Evolutionary conservation across 1,140 invertebrate species (phyloP).

Genomic region (Musca domestica): DNA sequence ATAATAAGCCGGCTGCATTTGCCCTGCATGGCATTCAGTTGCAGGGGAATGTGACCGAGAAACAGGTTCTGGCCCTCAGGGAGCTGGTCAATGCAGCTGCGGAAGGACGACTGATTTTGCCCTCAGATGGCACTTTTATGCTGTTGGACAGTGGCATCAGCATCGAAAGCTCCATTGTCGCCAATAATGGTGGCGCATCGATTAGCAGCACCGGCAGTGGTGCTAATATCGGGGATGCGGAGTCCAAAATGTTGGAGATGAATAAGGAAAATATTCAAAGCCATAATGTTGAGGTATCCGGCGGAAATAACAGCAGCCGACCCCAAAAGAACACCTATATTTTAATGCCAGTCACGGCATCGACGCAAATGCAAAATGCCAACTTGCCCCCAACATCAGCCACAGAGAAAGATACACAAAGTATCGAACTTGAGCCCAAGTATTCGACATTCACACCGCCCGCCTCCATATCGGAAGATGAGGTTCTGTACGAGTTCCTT

Average conservation of each 20-base stretch:
- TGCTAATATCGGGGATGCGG: background rate
- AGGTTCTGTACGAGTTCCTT: slow-evolving; percentile 51
- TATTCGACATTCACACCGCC: slow-evolving; percentile 40
- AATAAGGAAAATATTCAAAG: slow-evolving; percentile 9
- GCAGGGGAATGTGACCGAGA: slow-evolving; percentile 52
- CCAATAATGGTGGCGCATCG: background rate
- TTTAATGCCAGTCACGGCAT: slow-evolving; percentile 46
- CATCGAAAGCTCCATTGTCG: slow-evolving; percentile 49
- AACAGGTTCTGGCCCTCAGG: slow-evolving; percentile 49
- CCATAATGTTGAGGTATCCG: background rate
- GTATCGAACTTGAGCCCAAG: slow-evolving; percentile 45
- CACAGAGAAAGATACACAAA: slow-evolving; percentile 26
- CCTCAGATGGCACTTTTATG: slow-evolving; percentile 51
- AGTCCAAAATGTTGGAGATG: background rate
- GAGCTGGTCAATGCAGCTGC: slow-evolving; percentile 52
- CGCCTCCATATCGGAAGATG: slow-evolving; percentile 29
- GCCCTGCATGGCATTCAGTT: slow-evolving; percentile 52
- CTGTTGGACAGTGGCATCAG: slow-evolving; percentile 49
- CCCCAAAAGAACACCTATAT: slow-evolving; percentile 47
- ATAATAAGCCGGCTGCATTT: slow-evolving; percentile 53
- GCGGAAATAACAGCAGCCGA: background rate
- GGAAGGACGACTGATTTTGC: slow-evolving; percentile 51
- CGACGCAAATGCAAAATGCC: background rate
- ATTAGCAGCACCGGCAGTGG: background rate
- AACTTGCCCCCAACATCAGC: background rate